Evolutionary conservation across 2,888 invertebrate species (phyloP), one percentile per base, ranked within the genome.

Genomic region (Hyalella azteca): DNA sequence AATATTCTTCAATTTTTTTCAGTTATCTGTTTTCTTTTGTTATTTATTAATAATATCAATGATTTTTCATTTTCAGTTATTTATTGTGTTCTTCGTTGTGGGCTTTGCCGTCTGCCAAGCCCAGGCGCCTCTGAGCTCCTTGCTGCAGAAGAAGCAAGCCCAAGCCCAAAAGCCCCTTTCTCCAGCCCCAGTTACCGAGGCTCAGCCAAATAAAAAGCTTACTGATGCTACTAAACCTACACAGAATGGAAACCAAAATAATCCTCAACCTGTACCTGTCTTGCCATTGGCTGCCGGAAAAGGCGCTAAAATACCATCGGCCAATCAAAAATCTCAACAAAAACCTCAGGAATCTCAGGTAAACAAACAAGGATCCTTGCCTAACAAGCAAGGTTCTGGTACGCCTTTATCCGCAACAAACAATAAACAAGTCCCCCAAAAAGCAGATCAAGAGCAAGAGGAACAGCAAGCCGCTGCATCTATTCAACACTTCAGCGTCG

Each of bases 401-500:
- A 59, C 13, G 59, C 26, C 59, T 59, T 59, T 59, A 59, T 26
- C 59, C 15, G 59, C 59, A 15, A 59, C 59, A 22, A 59, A n/a
- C 59, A 26, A 59, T 26, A 59, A 59, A 22, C 26, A 59, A 15
- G 22, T 29, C 15, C 29, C 26, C 26, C 22, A 29, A 19, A 59
- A 29, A 59, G 59, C 3, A 1, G 36, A 40, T 13, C 7, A 73
- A 19, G 13, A 32, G n/a, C 40, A 78, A 66, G 49, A 66, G 32
- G 78, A 48, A 26, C 66, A 26, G 36, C 36, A 59, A 13, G 66
- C 22, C 5, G 66, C 73, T 11, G 66, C 54, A 29, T 60, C 60
- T n/a, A 41, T 45, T 22, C 78, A 78, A 32, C 78, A 78, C 40
- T 78, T 66, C 45, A 59, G 73, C n/a, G 78, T 78, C 40, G 78